Conservation (phyloP, 2,888 invertebrate species). For the Drosophila nigricruria region DNA sequence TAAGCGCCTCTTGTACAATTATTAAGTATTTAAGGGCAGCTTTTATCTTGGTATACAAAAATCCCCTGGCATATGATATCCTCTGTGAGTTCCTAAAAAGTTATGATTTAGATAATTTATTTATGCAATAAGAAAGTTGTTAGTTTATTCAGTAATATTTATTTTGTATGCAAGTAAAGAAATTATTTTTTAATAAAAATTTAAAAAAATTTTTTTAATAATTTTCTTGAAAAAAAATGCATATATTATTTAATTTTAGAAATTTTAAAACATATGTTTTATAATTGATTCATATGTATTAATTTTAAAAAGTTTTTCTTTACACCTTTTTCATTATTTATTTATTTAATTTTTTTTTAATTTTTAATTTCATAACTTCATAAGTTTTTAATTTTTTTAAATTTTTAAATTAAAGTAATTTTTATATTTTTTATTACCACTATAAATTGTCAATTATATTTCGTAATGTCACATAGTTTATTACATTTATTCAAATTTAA, state of each 20-base stretch:
- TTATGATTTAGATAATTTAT: not conserved
- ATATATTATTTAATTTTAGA: not conserved
- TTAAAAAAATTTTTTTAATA: no score
- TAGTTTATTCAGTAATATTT: not conserved
- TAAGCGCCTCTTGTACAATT: not conserved
- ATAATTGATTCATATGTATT: not conserved
- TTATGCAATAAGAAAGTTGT: not conserved
- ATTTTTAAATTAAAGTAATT: not conserved
- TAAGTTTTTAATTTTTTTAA: no score
- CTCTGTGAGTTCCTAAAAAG: not conserved
- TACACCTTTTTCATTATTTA: not conserved
- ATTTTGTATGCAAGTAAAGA: not conserved
- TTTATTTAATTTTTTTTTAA: not conserved
- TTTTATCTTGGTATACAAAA: not conserved
- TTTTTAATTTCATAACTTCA: not conserved
- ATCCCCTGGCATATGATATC: not conserved
- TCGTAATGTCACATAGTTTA: constrained; percentile 1
- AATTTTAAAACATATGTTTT: not conserved
- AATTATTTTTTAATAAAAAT: not conserved
- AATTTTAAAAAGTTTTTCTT: not conserved
- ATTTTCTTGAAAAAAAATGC: no score
- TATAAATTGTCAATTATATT: not conserved
- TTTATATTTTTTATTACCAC: constrained; percentile 4
- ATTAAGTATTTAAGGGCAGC: not conserved
- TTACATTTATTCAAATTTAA: not conserved